phyloP scores from a whole-genome alignment of 2,113 vertebrate genomes.

The Anser cygnoides region DNA sequence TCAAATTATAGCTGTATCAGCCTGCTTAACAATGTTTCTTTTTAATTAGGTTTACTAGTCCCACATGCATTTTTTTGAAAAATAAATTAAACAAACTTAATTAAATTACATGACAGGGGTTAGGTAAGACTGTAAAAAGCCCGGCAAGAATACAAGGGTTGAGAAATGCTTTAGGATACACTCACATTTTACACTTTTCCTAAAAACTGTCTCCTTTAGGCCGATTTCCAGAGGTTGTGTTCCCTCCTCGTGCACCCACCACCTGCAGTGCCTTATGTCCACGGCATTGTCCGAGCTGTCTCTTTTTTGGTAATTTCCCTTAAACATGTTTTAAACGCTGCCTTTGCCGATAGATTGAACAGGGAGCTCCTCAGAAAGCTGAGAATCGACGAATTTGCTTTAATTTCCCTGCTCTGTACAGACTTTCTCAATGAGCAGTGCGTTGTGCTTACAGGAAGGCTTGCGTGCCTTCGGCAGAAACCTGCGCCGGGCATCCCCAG shows the following conservation, averaged over 20 bases:
- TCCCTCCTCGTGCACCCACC: not conserved
- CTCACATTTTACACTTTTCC: not conserved
- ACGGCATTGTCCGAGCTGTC: not conserved
- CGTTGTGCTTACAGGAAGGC: not conserved
- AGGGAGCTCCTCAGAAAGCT: not conserved
- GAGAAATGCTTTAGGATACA: not conserved
- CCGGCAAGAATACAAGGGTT: not conserved
- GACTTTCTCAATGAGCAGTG: not conserved
- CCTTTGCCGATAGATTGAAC: not conserved
- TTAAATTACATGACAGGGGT: conserved; percentile 37
- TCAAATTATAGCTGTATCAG: conserved; percentile 66
- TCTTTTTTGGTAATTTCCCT: not conserved
- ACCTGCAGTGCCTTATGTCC: accelerated
- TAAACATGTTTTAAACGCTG: not conserved
- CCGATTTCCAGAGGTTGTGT: not conserved
- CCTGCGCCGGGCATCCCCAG: not conserved
- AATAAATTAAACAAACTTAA: conserved; percentile 64
- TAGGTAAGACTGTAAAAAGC: conserved; percentile 41
- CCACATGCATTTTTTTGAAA: conserved; percentile 42
- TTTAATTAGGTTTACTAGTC: conserved; percentile 72
- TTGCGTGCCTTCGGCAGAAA: not conserved
- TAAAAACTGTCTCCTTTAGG: not conserved
- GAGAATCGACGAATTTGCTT: not conserved
- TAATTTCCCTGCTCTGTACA: not conserved
- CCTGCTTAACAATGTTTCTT: conserved; percentile 68